Conservation (phyloP, 2,888 invertebrate species). For the Harpalus rufipes region DNA sequence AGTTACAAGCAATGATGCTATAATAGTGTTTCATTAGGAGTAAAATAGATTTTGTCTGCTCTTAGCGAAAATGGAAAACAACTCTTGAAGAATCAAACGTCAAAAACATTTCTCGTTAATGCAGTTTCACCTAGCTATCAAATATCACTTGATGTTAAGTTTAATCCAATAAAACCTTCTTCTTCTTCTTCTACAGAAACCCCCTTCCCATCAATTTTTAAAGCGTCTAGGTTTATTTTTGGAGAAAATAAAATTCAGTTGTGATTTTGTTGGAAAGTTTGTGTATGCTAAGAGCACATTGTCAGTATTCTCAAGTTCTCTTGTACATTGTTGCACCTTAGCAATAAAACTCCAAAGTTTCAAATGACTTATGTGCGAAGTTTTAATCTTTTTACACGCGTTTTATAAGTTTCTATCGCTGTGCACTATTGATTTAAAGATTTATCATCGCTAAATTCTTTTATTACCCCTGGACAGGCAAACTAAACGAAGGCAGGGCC, state of each 20-base stretch:
- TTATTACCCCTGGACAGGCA: constrained; percentile 46
- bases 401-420: constrained; percentile 57
- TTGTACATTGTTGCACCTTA: constrained; percentile 24
- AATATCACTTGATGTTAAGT: constrained; percentile 2
- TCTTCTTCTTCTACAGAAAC: constrained; percentile 9
- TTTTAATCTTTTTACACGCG: constrained; percentile 64
- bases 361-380: constrained; percentile 60
- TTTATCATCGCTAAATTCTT: constrained; percentile 48
- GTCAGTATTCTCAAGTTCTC: not conserved
- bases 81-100: constrained; percentile 1
- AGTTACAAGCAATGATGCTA: too few species aligned
- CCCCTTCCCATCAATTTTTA: not conserved
- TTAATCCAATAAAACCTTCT: constrained; percentile 1
- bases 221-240: not conserved
- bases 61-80: not conserved
- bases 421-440: constrained; percentile 44
- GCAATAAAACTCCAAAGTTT: constrained; percentile 31
- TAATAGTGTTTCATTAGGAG: not conserved
- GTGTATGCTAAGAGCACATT: not conserved
- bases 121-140: not conserved
- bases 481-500: constrained; percentile 32
- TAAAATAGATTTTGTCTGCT: not conserved
- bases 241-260: not conserved
- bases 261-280: constrained; percentile 6
- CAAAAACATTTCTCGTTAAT: not conserved